Base-by-base conservation (phyloP, 1,140 invertebrate genomes). In the Magallana ariakensis region DNA sequence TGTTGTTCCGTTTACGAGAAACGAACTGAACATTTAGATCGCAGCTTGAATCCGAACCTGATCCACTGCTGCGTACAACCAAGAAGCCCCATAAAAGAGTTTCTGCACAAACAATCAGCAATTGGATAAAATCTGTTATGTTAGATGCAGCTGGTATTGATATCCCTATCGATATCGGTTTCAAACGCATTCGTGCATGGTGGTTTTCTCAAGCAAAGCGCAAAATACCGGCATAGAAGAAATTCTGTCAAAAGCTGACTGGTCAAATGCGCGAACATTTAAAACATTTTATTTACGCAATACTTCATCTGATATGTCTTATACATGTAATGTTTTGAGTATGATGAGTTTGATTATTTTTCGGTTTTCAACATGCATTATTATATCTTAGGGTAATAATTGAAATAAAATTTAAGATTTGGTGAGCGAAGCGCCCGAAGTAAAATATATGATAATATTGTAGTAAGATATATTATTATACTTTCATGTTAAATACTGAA, bases 281-380 rank as follows among this genome's bases (percentile, higher is more conserved):
- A 54, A 54, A 70, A 70, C n/a, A 54, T 85, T 85, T 75, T 85
- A 85, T 85, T 84, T 22, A 16, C 53, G 57, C 10, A 60, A 7
- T 55, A 11, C 58, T 6, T 4, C 8, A 6, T 8, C 3, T 55
- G 55, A 15, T 56, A n/a, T 8, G 19, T 84, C 56, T 84, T 60
- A 60, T 60, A 55, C n/a, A 22, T 19, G 11, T n/a, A 75, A 53
- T 22, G 84, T 85, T 53, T 46, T 85, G 8, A 66, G 10, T 11
- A 33, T n/a, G 26, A 19, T 70, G 11, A 80, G 10, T 13, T 80
- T 9, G 11, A 22, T 11, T 19, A n/a, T n/a, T n/a, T n/a, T n/a
- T 53, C 22, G 4, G 58, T 62, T 85, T 85, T 85, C 66, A 85
- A 85, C 84, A 22, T 85, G 84, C 62, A 85, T 75, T 85, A 85